These are phyloP conservation scores for Brachionus rotundiformis DNA, from an alignment of 1,140 invertebrate genomes.

Conservation along the genomic window DNA sequence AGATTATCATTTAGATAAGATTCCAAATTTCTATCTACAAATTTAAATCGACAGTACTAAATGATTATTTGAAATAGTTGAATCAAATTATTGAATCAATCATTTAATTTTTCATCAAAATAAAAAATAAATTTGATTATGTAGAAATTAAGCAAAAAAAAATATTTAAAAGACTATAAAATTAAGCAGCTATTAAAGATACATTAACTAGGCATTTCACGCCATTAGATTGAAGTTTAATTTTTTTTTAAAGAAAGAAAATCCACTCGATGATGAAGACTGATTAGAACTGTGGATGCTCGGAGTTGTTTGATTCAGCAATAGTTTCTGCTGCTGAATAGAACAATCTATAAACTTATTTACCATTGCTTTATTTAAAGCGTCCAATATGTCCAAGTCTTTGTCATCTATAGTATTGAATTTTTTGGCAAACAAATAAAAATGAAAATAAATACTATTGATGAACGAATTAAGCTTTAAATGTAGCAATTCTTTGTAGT, in stretches of 20 bases:
- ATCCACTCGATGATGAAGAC: conserved; percentile 25
- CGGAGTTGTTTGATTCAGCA: conserved; percentile 32
- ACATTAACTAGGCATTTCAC: background rate
- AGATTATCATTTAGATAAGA: background rate
- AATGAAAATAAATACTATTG: conserved; percentile 51
- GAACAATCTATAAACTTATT: conserved; percentile 48
- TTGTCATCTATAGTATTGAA: conserved; percentile 41
- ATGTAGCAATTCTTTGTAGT: conserved; percentile 89
- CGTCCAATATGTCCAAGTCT: conserved; percentile 47
- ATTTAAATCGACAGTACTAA: background rate
- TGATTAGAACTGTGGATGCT: conserved; percentile 2
- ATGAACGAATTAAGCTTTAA: conserved; percentile 78
- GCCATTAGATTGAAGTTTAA: conserved; percentile 51
- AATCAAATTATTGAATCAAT: background rate
- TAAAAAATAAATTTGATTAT: background rate
- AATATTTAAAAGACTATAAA: background rate
- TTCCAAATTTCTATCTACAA: background rate
- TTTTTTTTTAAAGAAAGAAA: conserved; percentile 50
- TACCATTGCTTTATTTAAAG: conserved; percentile 30
- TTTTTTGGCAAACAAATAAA: conserved; percentile 32
- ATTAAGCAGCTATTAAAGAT: background rate
- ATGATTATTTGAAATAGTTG: background rate
- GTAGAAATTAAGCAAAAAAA: background rate
- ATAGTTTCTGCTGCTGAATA: conserved; percentile 18
- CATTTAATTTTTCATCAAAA: background rate